These are phyloP conservation scores for Zaprionus lachaisei DNA, from an alignment of 1,140 invertebrate genomes.

Conservation along the genomic window DNA sequence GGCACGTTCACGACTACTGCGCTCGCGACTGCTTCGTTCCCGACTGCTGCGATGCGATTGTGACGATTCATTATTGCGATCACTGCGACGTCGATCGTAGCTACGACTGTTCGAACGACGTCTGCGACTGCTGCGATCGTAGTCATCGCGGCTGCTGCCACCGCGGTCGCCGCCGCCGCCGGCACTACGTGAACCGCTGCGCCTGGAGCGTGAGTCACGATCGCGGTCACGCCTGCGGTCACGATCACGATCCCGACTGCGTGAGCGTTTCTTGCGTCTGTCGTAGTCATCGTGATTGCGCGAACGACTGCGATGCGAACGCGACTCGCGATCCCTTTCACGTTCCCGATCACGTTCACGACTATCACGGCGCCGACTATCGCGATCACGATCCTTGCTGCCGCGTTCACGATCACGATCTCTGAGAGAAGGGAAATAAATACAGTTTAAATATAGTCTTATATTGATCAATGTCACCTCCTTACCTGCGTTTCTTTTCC, in stretches of 20 bases:
- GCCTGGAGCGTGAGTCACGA: slow-evolving; percentile 66
- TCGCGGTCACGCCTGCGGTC: slow-evolving; percentile 70
- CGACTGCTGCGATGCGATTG: slow-evolving; percentile 84
- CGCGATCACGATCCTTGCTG: slow-evolving; percentile 69
- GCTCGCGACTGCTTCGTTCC: slow-evolving; percentile 73
- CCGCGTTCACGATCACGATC: slow-evolving; percentile 56
- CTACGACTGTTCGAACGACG: slow-evolving; percentile 68
- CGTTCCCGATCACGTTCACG: slow-evolving; percentile 74
- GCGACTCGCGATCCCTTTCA: slow-evolving; percentile 81
- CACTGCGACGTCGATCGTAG: slow-evolving; percentile 81
- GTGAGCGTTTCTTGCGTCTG: slow-evolving; percentile 62
- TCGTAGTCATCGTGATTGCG: slow-evolving; percentile 83
- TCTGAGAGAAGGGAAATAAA: slow-evolving; percentile 26
- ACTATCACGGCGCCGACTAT: slow-evolving; percentile 85
- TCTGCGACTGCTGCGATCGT: slow-evolving; percentile 49
- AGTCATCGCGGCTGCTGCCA: slow-evolving; percentile 47
- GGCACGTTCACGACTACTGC: slow-evolving; percentile 84
- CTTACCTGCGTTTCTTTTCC: slow-evolving; percentile 83
- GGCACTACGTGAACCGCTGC: slow-evolving; percentile 55
- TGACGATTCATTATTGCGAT: slow-evolving; percentile 84
- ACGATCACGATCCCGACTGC: slow-evolving; percentile 84
- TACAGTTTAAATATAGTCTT: background rate
- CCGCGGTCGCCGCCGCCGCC: slow-evolving; percentile 43
- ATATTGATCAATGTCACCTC: background rate
- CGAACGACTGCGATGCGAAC: slow-evolving; percentile 84